These are phyloP conservation scores for Lepetodrilus schrolli DNA, from an alignment of 2,888 invertebrate species.

Conservation along the genomic window DNA sequence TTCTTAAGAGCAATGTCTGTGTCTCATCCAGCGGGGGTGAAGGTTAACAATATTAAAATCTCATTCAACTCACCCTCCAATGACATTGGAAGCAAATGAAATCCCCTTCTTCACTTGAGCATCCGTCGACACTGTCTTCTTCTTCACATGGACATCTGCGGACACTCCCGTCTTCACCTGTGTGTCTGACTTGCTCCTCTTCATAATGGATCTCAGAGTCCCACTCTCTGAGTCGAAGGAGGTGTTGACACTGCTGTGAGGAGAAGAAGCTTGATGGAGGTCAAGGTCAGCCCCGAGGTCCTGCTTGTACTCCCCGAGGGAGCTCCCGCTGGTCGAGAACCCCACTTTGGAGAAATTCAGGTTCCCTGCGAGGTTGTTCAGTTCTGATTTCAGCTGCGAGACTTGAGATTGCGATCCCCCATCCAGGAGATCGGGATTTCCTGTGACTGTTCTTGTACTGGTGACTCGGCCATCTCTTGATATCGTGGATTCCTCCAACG, in stretches of 20 bases:
- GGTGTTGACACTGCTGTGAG: constrained; percentile 10
- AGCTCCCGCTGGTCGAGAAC: neutral
- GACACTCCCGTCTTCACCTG: no score
- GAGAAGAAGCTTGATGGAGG: neutral
- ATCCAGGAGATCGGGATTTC: constrained; percentile 3
- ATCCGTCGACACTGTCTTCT: no score
- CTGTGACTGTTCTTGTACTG: constrained; percentile 27
- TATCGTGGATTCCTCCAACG: constrained; percentile 34
- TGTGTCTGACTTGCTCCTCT: constrained; percentile 55
- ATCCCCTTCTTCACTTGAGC: constrained; percentile 65
- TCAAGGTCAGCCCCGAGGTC: neutral
- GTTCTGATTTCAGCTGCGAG: constrained; percentile 15
- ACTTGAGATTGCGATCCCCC: neutral
- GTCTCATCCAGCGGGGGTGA: no score
- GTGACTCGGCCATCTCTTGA: constrained; percentile 33
- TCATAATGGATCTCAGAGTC: constrained; percentile 69
- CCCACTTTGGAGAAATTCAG: neutral
- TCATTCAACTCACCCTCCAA: constrained; percentile 63
- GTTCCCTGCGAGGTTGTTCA: neutral
- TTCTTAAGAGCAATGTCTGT: no score
- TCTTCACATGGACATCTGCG: no score
- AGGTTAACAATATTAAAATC: neutral
- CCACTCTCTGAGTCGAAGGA: constrained; percentile 29
- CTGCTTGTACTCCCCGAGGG: neutral
- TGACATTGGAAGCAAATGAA: constrained; percentile 70